phyloP scores from a whole-genome alignment of 1,140 invertebrate species.

The Drosophila ficusphila region DNA sequence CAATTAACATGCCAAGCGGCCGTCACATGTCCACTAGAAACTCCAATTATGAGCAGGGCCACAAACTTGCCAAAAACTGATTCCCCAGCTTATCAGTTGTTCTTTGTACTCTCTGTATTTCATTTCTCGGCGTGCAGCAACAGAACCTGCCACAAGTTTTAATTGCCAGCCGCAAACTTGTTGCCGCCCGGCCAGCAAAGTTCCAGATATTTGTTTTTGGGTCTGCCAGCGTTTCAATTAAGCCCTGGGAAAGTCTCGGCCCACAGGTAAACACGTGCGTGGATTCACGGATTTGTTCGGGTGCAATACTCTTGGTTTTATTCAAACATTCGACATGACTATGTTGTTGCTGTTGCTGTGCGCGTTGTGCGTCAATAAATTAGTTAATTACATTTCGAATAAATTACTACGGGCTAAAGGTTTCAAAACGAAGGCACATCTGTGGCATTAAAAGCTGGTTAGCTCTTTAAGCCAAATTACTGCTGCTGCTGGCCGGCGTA shows the following conservation, averaged over 20 bases:
- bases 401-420: constrained; percentile 69
- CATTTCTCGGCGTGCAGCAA: background rate
- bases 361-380: constrained; percentile 61
- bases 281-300: constrained; percentile 21
- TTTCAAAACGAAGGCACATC: constrained; percentile 75
- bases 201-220: constrained; percentile 50
- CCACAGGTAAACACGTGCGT: constrained; percentile 47
- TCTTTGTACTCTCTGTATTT: background rate
- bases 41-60: constrained; percentile 54
- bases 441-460: constrained; percentile 33
- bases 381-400: constrained; percentile 74
- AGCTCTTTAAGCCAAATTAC: constrained; percentile 27
- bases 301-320: constrained; percentile 60
- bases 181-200: constrained; percentile 42
- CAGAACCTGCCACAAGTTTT: constrained; percentile 63
- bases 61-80: constrained; percentile 47
- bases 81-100: constrained; percentile 21
- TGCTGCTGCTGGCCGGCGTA: constrained; percentile 60
- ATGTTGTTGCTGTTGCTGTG: constrained; percentile 16
- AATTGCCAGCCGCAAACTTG: constrained; percentile 57
- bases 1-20: constrained; percentile 72
- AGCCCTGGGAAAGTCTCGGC: constrained; percentile 60
- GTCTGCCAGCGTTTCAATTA: constrained; percentile 45
- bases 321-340: constrained; percentile 66
- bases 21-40: constrained; percentile 48